These are phyloP conservation scores for Drosophila guanche DNA, from an alignment of 1,140 invertebrate genomes.

Conservation along the genomic window DNA sequence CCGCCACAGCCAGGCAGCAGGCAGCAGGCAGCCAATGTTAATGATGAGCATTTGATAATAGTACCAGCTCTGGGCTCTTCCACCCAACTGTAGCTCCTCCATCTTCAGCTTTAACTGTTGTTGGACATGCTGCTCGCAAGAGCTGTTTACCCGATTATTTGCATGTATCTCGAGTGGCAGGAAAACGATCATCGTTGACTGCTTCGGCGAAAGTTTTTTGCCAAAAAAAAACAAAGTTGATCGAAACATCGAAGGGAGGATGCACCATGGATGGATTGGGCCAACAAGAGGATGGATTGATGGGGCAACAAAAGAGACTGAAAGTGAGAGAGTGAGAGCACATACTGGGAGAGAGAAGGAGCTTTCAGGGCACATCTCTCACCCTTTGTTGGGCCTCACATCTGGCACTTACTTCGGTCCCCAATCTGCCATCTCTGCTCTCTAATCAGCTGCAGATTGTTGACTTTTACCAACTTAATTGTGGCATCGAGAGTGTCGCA, in stretches of 20 bases:
- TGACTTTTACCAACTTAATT: conserved; percentile 51
- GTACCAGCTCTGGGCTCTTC: conserved; percentile 14
- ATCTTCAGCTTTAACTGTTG: conserved; percentile 37
- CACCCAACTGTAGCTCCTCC: not conserved
- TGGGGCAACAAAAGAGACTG: no score
- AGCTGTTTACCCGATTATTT: conserved; percentile 57
- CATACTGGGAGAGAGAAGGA: no score
- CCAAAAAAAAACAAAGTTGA: not conserved
- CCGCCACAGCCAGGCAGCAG: conserved; percentile 3
- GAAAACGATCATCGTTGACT: conserved; percentile 48
- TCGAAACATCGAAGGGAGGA: conserved; percentile 11
- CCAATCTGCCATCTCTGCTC: no score
- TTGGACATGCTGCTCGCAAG: conserved; percentile 46
- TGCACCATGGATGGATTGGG: not conserved
- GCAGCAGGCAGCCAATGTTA: conserved; percentile 62
- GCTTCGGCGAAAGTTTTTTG: conserved; percentile 50
- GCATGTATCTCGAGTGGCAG: conserved; percentile 51
- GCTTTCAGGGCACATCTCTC: no score
- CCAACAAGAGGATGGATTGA: no score
- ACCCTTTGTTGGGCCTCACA: no score
- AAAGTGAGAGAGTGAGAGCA: no score
- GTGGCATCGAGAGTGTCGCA: conserved; percentile 38
- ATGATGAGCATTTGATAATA: conserved; percentile 80
- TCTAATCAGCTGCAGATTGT: conserved; percentile 7
- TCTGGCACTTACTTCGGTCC: not conserved